These are phyloP conservation scores for Petromus typicus DNA, from an alignment of 2,113 vertebrate genomes.

Conservation along the genomic window DNA sequence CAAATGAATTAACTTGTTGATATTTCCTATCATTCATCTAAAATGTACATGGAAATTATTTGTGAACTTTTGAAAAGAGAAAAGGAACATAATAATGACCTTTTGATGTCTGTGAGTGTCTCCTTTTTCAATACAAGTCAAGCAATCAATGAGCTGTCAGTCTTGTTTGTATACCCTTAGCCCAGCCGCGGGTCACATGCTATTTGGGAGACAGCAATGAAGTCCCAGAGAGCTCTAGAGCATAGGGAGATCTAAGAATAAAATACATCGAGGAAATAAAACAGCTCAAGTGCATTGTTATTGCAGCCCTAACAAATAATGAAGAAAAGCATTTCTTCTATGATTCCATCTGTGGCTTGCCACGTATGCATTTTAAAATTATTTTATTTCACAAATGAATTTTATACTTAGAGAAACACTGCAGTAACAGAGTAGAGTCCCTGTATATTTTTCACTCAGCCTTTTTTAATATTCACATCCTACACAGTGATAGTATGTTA, in stretches of 20 bases:
- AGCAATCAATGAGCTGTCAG: background rate
- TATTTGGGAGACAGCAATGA: background rate
- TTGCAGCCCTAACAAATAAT: background rate
- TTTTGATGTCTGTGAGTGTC: background rate
- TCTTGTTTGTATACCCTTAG: background rate
- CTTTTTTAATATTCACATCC: background rate
- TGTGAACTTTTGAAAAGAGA: background rate
- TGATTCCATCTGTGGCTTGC: background rate
- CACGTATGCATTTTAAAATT: background rate
- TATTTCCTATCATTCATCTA: constrained; percentile 25
- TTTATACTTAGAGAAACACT: constrained; percentile 39
- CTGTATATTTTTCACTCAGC: background rate
- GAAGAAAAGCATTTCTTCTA: background rate
- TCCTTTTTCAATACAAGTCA: constrained; percentile 2
- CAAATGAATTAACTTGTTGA: constrained; percentile 14
- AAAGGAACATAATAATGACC: background rate
- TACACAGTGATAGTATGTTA: background rate
- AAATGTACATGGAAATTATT: constrained; percentile 26
- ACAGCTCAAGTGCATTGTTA: background rate
- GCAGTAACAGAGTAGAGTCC: background rate
- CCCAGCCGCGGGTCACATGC: background rate
- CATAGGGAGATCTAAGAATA: background rate
- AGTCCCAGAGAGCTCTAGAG: background rate
- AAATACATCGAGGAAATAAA: background rate
- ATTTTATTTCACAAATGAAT: constrained; percentile 1